These are phyloP conservation scores for Malthinus flaveolus DNA, from an alignment of 2,888 invertebrate species.

Conservation along the genomic window DNA sequence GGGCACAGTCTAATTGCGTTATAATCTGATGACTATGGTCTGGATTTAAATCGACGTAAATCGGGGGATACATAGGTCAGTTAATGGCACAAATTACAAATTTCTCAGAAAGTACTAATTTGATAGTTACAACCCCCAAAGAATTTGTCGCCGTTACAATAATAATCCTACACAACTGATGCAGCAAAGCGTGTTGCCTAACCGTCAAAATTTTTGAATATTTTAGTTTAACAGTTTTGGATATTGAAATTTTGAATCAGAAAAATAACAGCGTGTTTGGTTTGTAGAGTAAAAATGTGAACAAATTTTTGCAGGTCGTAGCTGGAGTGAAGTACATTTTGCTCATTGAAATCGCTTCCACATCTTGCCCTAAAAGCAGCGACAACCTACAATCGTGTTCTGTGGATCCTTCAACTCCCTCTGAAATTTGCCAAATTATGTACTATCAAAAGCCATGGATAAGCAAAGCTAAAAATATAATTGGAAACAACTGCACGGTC, in stretches of 20 bases:
- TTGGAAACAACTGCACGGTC: conserved; percentile 68
- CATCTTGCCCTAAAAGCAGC: conserved; percentile 52
- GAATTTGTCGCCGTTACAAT: too few relatives aligned
- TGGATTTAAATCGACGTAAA: too few relatives aligned
- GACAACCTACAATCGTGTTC: conserved; percentile 44
- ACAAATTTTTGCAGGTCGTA: conserved; percentile 57
- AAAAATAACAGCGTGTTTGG: neutral
- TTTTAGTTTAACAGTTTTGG: neutral
- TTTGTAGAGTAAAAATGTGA: too few relatives aligned
- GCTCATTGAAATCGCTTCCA: conserved; percentile 57
- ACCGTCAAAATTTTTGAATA: too few relatives aligned
- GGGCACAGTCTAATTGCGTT: too few relatives aligned
- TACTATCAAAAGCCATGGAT: conserved; percentile 70
- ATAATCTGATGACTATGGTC: too few relatives aligned
- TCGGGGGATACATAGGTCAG: too few relatives aligned
- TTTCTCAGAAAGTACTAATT: too few relatives aligned
- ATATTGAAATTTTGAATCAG: neutral
- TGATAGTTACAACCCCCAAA: too few relatives aligned
- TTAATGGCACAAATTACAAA: too few relatives aligned
- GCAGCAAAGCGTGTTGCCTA: too few relatives aligned
- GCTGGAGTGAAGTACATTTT: conserved; percentile 64
- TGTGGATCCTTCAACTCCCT: conserved; percentile 36
- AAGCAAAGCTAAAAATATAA: conserved; percentile 62
- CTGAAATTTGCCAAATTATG: conserved; percentile 62
- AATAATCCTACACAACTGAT: too few relatives aligned